These are phyloP conservation scores for Lineus longissimus DNA, from an alignment of 1,140 invertebrate species.

Conservation along the genomic window DNA sequence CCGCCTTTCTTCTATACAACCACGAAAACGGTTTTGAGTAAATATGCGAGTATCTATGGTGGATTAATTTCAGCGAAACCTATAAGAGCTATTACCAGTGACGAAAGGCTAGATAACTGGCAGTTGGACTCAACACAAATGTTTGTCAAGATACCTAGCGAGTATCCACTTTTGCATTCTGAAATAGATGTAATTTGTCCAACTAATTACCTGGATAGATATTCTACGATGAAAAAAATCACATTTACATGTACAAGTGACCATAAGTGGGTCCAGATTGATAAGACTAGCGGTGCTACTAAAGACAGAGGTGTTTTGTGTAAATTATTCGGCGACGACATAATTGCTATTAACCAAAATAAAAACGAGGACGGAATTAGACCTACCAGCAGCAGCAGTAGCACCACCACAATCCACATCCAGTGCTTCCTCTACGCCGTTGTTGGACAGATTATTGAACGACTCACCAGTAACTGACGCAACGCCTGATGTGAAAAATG, in stretches of 20 bases:
- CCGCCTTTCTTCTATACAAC: not conserved
- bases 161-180: not conserved
- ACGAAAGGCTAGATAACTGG: not conserved
- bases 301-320: not conserved
- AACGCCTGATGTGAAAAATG: too few relatives aligned
- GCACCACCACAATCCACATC: too few relatives aligned
- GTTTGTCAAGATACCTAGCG: too few relatives aligned
- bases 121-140: not conserved
- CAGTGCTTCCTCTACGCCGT: too few relatives aligned
- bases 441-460: too few relatives aligned
- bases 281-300: not conserved
- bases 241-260: not conserved
- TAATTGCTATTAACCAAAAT: too few relatives aligned
- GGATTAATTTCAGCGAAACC: not conserved
- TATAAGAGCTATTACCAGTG: not conserved
- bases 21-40: not conserved
- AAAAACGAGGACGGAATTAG: too few relatives aligned
- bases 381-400: too few relatives aligned
- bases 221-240: not conserved
- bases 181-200: conserved; percentile 1
- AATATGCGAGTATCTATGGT: not conserved
- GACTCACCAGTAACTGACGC: too few relatives aligned
- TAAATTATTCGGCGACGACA: not conserved
- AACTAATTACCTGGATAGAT: not conserved
- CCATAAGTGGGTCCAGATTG: not conserved